Base-by-base conservation (phyloP, 2,113 vertebrate genomes). In the Rhizomys pruinosus region DNA sequence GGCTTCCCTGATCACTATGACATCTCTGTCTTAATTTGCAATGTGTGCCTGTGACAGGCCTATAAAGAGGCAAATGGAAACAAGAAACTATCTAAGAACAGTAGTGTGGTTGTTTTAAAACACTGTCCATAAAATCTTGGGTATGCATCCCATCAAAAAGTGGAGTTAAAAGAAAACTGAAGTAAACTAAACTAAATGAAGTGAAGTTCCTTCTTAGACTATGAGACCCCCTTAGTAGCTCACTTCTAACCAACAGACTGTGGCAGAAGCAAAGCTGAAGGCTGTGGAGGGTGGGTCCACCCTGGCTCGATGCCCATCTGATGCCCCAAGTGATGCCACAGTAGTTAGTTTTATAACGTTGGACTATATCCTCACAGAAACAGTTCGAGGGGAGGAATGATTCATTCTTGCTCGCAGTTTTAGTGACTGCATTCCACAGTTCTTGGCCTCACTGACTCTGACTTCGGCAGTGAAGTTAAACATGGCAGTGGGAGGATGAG, bases 31-130 rank as follows among this genome's bases (percentile, higher is more conserved):
- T 94, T 81, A 42, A 44, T 29, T 15, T 66, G 23, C 68, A 29
- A 66, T 66, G 39, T 16, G 44, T 59, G 39, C 27, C 55, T 59
- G 34, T 9, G 37, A 74, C 1, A 0, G 55, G 10, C 5, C 42
- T 47, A 32, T 3, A 89, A 84, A 85, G 77, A 78, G 16, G 42
- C 8, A 81, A 91, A 44, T 66, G 73, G n/a, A 93, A 94, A 84
- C 27, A 87, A 85, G 47, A 78, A 74, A 55, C 80, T 20, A 29
- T 20, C 78, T n/a, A 11, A 3, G 47, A 84, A 64, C 17, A 61
- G 27, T 2, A 42, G 63, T n/a, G 12, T 57, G 61, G 34, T 57
- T 5, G 1, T 55, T 76, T 66, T 37, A 72, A 94, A 91, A 82
- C 42, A 74, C 0, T 55, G n/a, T 7, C 73, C 59, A 78, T 25